Evolutionary conservation across 2,888 invertebrate species (phyloP), one percentile per base, ranked within the genome.

Genomic region (Bombyx huttoni): DNA sequence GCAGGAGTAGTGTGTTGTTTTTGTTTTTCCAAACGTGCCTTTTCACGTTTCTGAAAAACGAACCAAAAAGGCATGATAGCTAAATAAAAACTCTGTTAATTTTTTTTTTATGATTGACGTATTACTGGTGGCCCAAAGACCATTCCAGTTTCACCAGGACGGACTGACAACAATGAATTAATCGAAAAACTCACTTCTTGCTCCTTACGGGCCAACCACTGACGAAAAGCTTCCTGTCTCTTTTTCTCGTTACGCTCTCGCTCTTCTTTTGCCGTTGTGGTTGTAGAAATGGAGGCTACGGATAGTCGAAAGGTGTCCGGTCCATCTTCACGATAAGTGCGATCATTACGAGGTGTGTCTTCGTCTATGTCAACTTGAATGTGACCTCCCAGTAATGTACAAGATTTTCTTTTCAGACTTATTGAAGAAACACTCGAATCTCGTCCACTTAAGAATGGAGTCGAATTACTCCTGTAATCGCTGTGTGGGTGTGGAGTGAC

Each of bases 401-500:
- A 85, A 0, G 81, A 85, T 64, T 86, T 85, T 51, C 88, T 73
- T 57, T 80, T 83, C 8, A 81, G 64, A 58, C 83, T 85, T 14
- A 68, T 67, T 6, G 81, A 79, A 2, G 85, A 81, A 1, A 65
- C 59, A 56, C 67, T 78, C 0, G 82, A 84, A 13, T 76, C 71
- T 1, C 83, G 73, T 0, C 83, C 83, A 52, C 81, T 83, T 13
- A 88, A 61, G 51, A 79, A 75, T 0, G 88, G 88, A 8, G 87
- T 88, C 0, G 88, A 88, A 56, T 77, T 84, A 56, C 87, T 87
- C 33, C 86, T 69, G 52, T 84, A 87, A 0, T 73, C 67, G 58
- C 78, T 77, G 58, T 88, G 88, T 0, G 88, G 87, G 55, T 88
- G 88, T 0, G 88, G 88, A 0, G 88, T 88, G 35, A 84, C 68